Conservation (phyloP, 2,113 vertebrate genomes). For the Stigmatopora argus region DNA sequence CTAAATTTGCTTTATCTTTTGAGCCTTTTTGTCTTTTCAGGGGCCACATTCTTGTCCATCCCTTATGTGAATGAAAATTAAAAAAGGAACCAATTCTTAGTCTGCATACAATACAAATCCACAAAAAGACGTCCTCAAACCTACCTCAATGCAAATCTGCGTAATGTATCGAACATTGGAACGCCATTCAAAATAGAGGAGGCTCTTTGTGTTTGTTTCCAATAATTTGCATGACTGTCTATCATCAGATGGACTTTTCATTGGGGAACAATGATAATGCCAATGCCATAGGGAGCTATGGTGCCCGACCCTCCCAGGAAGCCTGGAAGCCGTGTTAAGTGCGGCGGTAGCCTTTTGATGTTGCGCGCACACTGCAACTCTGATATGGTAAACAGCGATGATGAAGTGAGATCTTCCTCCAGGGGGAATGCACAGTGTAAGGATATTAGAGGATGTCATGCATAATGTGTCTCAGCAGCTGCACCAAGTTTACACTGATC, state of each 20-base stretch:
- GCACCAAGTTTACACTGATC: slow-evolving; percentile 33
- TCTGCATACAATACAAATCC: too few species aligned
- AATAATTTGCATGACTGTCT: slow-evolving; percentile 53
- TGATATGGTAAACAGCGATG: slow-evolving; percentile 68
- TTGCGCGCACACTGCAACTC: slow-evolving; percentile 54
- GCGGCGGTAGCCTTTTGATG: slow-evolving; percentile 70
- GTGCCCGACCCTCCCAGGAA: slow-evolving; percentile 38
- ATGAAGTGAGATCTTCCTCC: slow-evolving; percentile 69
- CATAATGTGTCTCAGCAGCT: slow-evolving; percentile 61
- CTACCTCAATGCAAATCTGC: neutral
- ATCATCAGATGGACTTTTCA: slow-evolving; percentile 51
- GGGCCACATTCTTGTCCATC: too few species aligned
- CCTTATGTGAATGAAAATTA: too few species aligned
- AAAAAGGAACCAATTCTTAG: too few species aligned
- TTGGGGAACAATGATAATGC: slow-evolving; percentile 56
- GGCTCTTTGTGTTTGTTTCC: neutral
- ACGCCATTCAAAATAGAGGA: neutral
- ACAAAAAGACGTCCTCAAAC: too few species aligned
- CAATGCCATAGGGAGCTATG: slow-evolving; percentile 45
- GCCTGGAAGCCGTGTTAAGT: slow-evolving; percentile 65
- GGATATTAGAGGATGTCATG: slow-evolving; percentile 63
- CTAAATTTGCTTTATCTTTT: too few species aligned
- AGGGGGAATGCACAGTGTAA: slow-evolving; percentile 60
- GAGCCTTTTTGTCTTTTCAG: too few species aligned
- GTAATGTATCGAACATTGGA: neutral